Conservation (phyloP, 2,113 vertebrate species). For the Tupaia tana region DNA sequence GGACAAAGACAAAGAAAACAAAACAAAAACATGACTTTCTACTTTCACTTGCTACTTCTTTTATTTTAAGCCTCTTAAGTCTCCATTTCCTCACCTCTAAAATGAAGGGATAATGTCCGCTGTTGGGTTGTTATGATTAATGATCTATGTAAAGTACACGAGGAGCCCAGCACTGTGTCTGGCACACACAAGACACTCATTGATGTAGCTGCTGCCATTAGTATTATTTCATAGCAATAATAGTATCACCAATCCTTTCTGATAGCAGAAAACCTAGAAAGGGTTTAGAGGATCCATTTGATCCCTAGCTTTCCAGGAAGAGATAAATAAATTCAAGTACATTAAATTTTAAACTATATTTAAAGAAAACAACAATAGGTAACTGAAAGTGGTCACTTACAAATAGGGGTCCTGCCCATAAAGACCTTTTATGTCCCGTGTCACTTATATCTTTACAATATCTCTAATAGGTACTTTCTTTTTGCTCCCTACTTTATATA, state of each 20-base stretch:
- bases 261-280: background rate
- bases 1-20: too few species aligned
- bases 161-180: background rate
- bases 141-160: background rate
- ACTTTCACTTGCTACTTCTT: background rate
- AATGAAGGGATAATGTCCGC: background rate
- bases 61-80: background rate
- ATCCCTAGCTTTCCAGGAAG: background rate
- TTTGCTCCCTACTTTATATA: background rate
- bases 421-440: background rate
- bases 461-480: background rate
- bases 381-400: background rate
- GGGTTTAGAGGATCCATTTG: background rate
- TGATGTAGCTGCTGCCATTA: background rate
- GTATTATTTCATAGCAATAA: background rate
- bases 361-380: background rate
- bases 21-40: too few species aligned
- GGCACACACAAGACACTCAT: background rate
- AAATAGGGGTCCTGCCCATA: background rate
- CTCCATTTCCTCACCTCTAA: background rate
- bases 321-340: background rate
- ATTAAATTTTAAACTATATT: background rate
- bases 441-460: background rate
- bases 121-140: background rate
- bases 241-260: background rate